A percentile compares a stretch with the other conserved stretches of the same genome.
These are phyloP conservation scores for Agriopis aurantiaria DNA, from an alignment of 2,888 invertebrate species.

Conservation along the genomic window DNA sequence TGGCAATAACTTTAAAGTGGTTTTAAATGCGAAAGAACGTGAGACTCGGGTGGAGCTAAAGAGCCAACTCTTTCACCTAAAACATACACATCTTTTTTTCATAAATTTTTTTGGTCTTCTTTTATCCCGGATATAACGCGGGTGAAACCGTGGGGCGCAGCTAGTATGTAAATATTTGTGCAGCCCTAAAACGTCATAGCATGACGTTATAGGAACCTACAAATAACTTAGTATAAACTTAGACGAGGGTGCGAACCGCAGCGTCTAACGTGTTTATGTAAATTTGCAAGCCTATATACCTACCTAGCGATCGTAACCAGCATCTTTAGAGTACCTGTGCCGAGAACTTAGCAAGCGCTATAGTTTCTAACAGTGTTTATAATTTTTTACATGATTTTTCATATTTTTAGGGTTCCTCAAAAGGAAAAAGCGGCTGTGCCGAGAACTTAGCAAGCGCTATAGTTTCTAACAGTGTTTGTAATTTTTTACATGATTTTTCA, in stretches of 20 bases:
- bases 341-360: neutral
- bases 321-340: constrained; percentile 12
- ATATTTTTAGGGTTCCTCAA: too few species aligned
- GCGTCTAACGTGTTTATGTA: constrained; percentile 64
- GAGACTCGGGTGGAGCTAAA: too few species aligned
- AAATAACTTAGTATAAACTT: constrained; percentile 15
- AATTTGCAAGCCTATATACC: constrained; percentile 50
- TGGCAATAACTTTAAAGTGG: too few species aligned
- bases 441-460: neutral
- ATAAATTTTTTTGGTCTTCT: too few species aligned
- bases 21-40: too few species aligned
- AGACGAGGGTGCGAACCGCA: constrained; percentile 54
- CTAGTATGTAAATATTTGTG: neutral
- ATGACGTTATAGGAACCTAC: neutral
- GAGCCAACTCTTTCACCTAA: too few species aligned
- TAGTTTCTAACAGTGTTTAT: neutral
- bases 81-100: too few species aligned
- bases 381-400: too few species aligned
- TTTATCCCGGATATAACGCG: too few species aligned
- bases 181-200: neutral
- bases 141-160: too few species aligned
- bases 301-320: constrained; percentile 46
- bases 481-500: too few species aligned
- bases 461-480: neutral
- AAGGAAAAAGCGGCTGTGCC: too few species aligned